phyloP scores from a whole-genome alignment of 2,888 invertebrate genomes.

The Xiphydria camelus region DNA sequence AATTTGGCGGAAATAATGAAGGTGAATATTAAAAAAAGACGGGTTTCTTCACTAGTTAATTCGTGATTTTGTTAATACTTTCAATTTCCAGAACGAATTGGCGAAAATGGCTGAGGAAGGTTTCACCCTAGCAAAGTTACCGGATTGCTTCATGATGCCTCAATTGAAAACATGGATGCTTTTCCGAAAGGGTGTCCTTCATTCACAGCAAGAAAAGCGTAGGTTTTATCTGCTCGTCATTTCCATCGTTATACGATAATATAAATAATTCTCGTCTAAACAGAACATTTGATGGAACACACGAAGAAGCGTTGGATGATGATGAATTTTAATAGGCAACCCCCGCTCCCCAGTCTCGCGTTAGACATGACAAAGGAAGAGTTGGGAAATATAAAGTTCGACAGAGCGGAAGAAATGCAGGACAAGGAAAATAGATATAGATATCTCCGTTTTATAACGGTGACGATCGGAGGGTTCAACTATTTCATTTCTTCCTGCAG shows the following conservation, averaged over 20 bases:
- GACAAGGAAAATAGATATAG: slow-evolving; percentile 28
- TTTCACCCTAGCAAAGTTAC: slow-evolving; percentile 45
- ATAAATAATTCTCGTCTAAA: no score
- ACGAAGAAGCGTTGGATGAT: no score
- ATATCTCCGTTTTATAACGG: no score
- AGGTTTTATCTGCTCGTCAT: background rate
- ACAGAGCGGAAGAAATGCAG: slow-evolving; percentile 31
- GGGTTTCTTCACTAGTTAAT: no score
- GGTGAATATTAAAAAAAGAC: no score
- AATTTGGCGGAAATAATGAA: no score
- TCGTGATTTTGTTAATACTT: no score
- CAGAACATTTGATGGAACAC: no score
- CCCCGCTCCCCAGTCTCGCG: no score
- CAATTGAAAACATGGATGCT: slow-evolving; percentile 46
- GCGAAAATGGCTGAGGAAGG: slow-evolving; percentile 43
- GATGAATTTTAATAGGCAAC: no score
- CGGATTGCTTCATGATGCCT: slow-evolving; percentile 42
- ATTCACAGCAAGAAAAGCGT: slow-evolving; percentile 6
- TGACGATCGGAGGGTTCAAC: no score
- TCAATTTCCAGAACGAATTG: slow-evolving; percentile 40
- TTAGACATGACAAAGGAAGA: slow-evolving; percentile 24
- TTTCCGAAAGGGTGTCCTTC: slow-evolving; percentile 39
- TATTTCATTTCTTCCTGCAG: slow-evolving; percentile 30
- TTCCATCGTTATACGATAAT: background rate
- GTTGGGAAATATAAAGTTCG: slow-evolving; percentile 29